A percentile compares a stretch with the other conserved stretches of the same genome.
Evolutionary conservation across 2,113 vertebrate species (phyloP).

Genomic region (Rutilus rutilus): DNA sequence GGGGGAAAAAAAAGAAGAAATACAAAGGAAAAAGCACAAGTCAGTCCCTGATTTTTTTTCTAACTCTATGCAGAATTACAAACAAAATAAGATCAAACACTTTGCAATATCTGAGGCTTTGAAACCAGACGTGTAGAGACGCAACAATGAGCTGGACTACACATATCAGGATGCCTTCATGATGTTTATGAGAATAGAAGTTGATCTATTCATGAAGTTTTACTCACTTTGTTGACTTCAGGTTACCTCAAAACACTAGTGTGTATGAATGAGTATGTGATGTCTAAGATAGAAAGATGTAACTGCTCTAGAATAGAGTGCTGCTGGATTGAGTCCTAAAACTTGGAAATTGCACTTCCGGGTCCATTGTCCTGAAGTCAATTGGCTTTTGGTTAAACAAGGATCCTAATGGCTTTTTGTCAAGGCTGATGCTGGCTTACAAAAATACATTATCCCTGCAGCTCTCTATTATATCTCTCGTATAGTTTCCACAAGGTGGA

Average conservation of each 20-base stretch:
- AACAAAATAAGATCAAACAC: slow-evolving; percentile 73
- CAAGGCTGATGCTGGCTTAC: not conserved
- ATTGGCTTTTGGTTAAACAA: not conserved
- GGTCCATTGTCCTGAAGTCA: not conserved
- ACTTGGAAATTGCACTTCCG: not conserved
- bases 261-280: not conserved
- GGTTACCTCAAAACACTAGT: not conserved
- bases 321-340: not conserved
- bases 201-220: slow-evolving; percentile 34
- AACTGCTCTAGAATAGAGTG: not conserved
- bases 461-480: not conserved
- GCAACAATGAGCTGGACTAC: slow-evolving; percentile 58
- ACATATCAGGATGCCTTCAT: not conserved
- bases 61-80: slow-evolving; percentile 66
- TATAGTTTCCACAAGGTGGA: not conserved
- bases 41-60: slow-evolving; percentile 58
- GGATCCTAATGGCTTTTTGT: not conserved
- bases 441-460: not conserved
- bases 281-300: not conserved
- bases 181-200: slow-evolving; percentile 52
- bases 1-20: slow-evolving; percentile 49
- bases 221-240: not conserved
- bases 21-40: slow-evolving; percentile 65
- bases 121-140: slow-evolving; percentile 66
- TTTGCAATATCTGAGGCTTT: slow-evolving; percentile 63